A percentile compares a stretch with the other conserved stretches of the same genome.
Conservation (phyloP, 2,888 invertebrate genomes). For the Phlogophora meticulosa region DNA sequence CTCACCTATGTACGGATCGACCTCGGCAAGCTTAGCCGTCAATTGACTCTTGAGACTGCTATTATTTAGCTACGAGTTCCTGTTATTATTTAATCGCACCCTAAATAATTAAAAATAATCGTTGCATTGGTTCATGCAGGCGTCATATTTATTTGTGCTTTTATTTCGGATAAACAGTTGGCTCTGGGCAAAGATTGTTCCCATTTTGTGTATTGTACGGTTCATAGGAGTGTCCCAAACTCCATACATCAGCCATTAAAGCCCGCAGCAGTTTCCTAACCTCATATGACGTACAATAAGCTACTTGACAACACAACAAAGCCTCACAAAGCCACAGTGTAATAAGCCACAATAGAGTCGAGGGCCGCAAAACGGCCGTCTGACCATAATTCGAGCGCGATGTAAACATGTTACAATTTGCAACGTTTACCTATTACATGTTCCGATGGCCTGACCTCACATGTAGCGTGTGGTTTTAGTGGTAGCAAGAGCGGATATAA, state of each 20-base stretch:
- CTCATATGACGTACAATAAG: constrained; percentile 22
- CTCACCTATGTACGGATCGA: no score
- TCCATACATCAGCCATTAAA: neutral
- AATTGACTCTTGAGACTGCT: no score
- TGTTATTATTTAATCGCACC: no score
- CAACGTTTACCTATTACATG: constrained; percentile 62
- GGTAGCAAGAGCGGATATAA: constrained; percentile 6
- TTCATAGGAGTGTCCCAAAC: constrained; percentile 3
- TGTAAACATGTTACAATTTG: constrained; percentile 67
- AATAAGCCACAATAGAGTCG: constrained; percentile 30
- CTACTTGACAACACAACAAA: constrained; percentile 33
- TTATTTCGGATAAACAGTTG: no score
- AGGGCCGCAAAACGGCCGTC: constrained; percentile 36
- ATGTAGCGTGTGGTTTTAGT: neutral
- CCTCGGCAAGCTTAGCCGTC: no score
- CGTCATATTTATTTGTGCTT: no score
- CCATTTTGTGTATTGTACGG: neutral
- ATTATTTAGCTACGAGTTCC: no score
- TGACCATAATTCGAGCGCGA: constrained; percentile 54
- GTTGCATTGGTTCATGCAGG: no score
- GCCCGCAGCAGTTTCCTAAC: neutral
- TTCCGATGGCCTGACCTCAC: constrained; percentile 36
- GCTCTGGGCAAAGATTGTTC: no score
- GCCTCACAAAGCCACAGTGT: constrained; percentile 18
- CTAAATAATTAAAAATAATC: no score